Conservation (phyloP, 2,113 vertebrate species). For the Hippocampus barbouri region DNA sequence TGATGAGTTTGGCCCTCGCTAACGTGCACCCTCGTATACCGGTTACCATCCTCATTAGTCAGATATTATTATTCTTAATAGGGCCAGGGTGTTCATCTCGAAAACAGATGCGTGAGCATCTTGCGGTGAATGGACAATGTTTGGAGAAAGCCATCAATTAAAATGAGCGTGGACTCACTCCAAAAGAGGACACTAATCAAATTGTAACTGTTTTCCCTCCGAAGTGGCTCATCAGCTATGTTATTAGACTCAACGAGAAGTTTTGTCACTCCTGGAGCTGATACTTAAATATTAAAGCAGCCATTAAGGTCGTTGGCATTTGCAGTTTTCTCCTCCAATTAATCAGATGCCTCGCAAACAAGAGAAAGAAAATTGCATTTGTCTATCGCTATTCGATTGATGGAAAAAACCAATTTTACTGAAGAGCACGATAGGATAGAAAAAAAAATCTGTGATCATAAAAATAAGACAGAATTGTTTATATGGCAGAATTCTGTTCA, state of each 20-base stretch:
- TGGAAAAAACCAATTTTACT: background rate
- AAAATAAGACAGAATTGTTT: background rate
- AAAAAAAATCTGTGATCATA: background rate
- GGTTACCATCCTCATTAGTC: constrained; percentile 8
- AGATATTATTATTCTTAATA: constrained; percentile 23
- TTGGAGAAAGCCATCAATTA: constrained; percentile 29
- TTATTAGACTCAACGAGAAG: background rate
- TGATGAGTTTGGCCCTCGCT: constrained; percentile 8
- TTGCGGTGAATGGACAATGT: constrained; percentile 10
- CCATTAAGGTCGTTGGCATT: constrained; percentile 3
- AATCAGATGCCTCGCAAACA: background rate
- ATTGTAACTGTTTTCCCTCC: constrained; percentile 10
- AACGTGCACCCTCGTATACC: background rate
- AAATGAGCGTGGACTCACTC: constrained; percentile 40
- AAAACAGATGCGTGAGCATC: constrained; percentile 26
- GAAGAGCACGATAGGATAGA: background rate
- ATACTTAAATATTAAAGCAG: constrained; percentile 14
- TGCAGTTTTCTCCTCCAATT: constrained; percentile 1
- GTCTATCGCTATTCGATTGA: background rate
- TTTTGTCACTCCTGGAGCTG: background rate
- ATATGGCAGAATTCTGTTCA: background rate
- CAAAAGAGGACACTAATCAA: constrained; percentile 33
- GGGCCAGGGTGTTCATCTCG: constrained; percentile 7
- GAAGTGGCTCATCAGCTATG: constrained; percentile 10
- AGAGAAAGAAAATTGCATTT: background rate